phyloP scores from a whole-genome alignment of 2,888 invertebrate genomes.

The Cephus spinipes region DNA sequence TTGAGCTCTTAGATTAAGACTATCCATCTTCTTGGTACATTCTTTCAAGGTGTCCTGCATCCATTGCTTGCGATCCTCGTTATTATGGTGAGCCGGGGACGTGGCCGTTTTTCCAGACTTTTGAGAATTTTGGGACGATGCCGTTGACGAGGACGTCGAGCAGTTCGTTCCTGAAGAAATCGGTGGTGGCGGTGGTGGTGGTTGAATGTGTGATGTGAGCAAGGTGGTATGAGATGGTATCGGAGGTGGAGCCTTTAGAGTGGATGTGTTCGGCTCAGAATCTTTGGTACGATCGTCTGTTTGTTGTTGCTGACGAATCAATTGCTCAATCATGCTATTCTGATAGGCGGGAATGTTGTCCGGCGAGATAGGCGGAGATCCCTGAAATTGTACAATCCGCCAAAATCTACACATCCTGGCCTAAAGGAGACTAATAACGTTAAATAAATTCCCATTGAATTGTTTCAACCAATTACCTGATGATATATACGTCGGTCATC shows the following conservation, averaged over 20 bases:
- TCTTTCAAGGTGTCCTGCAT: slow-evolving; percentile 55
- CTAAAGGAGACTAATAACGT: not conserved
- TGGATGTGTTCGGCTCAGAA: slow-evolving; percentile 45
- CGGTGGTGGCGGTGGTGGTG: slow-evolving; percentile 16
- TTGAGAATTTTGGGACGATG: slow-evolving; percentile 46
- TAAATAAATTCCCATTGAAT: not conserved
- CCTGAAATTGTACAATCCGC: slow-evolving; percentile 34
- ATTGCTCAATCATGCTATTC: slow-evolving; percentile 68
- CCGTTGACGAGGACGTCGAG: slow-evolving; percentile 43
- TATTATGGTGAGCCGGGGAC: slow-evolving; percentile 46
- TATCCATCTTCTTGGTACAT: slow-evolving; percentile 52
- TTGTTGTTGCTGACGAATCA: slow-evolving; percentile 64
- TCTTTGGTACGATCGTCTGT: slow-evolving; percentile 53
- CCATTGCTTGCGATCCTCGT: slow-evolving; percentile 54
- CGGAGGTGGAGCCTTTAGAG: slow-evolving; percentile 37
- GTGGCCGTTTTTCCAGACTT: slow-evolving; percentile 40
- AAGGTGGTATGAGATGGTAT: slow-evolving; percentile 30
- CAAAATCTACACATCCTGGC: not conserved
- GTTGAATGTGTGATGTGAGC: not conserved
- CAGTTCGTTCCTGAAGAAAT: slow-evolving; percentile 15
- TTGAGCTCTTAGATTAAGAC: slow-evolving; percentile 40
- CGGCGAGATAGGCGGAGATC: slow-evolving; percentile 52
- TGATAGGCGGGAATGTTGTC: slow-evolving; percentile 66
- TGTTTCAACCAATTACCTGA: slow-evolving; percentile 47
- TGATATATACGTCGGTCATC: slow-evolving; percentile 57